phyloP scores from a whole-genome alignment of 1,140 invertebrate genomes.

The Stegodyphus mimosarum region DNA sequence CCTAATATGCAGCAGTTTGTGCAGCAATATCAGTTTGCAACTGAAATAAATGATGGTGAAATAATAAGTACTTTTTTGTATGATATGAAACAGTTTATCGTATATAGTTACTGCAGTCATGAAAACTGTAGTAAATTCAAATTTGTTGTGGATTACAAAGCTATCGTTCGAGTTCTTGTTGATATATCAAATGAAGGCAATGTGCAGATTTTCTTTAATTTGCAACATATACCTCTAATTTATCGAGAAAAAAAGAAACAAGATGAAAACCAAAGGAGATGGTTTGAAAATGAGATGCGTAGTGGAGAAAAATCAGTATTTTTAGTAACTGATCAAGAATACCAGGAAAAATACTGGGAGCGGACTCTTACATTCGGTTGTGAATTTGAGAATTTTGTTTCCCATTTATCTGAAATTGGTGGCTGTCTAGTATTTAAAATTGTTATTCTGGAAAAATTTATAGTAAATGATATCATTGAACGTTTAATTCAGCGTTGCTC shows the following conservation, averaged over 20 bases:
- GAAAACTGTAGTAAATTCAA: not conserved
- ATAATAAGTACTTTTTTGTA: conserved; percentile 43
- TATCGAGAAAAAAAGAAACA: conserved; percentile 30
- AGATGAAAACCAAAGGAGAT: not conserved
- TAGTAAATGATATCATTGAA: conserved; percentile 35
- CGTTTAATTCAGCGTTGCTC: conserved; percentile 40
- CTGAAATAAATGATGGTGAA: conserved; percentile 5
- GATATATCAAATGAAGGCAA: conserved; percentile 2
- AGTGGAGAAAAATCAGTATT: not conserved
- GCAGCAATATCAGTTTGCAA: conserved; percentile 47
- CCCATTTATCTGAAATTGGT: conserved; percentile 7
- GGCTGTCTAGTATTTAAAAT: conserved; percentile 41
- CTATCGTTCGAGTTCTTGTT: conserved; percentile 24
- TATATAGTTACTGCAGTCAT: conserved; percentile 31
- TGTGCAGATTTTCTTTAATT: conserved; percentile 21
- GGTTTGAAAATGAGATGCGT: not conserved
- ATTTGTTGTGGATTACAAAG: conserved; percentile 26
- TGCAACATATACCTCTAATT: conserved; percentile 23
- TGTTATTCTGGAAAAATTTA: not conserved
- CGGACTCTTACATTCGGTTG: conserved; percentile 38
- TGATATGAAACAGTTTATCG: conserved; percentile 14
- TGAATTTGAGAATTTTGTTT: conserved; percentile 8
- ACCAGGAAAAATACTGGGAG: conserved; percentile 48
- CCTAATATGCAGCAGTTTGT: conserved; percentile 42
- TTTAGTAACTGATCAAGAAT: conserved; percentile 51